phyloP scores from a whole-genome alignment of 2,113 vertebrate genomes.

The Myiozetetes cayanensis region DNA sequence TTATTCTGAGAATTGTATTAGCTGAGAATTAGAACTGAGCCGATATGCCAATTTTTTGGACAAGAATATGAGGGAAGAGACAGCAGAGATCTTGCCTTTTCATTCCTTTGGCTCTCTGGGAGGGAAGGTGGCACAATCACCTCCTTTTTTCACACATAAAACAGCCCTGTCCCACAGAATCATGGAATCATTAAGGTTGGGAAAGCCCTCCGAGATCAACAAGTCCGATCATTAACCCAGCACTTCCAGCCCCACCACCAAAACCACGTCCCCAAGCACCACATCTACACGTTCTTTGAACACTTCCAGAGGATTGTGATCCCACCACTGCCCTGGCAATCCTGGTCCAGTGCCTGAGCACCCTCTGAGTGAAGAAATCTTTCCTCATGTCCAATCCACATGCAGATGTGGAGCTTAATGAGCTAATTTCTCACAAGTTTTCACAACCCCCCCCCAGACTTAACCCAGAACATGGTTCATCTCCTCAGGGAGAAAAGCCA shows the following conservation, averaged over 20 bases:
- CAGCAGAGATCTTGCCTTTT: not conserved
- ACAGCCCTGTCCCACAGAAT: not conserved
- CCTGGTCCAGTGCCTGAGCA: not conserved
- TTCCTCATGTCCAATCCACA: not conserved
- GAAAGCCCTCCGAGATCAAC: not conserved
- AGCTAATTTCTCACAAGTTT: not conserved
- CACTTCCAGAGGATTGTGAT: not conserved
- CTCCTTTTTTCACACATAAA: not conserved
- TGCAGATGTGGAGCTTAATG: not conserved
- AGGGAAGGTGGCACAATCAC: not conserved
- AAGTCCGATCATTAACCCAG: not conserved
- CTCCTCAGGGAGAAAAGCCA: not conserved
- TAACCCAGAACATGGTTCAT: not conserved
- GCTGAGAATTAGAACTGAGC: not conserved
- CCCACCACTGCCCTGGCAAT: not conserved
- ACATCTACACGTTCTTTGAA: accelerated
- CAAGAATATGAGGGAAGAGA: not conserved
- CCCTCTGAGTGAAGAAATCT: not conserved
- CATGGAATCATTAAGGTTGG: not conserved
- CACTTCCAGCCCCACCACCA: not conserved
- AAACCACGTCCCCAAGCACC: not conserved
- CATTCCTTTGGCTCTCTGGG: not conserved
- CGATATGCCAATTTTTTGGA: not conserved
- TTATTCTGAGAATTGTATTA: not conserved
- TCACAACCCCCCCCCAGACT: not conserved